Base-by-base conservation (phyloP, 2,113 vertebrate genomes). In the Psittacula cyanocephala region DNA sequence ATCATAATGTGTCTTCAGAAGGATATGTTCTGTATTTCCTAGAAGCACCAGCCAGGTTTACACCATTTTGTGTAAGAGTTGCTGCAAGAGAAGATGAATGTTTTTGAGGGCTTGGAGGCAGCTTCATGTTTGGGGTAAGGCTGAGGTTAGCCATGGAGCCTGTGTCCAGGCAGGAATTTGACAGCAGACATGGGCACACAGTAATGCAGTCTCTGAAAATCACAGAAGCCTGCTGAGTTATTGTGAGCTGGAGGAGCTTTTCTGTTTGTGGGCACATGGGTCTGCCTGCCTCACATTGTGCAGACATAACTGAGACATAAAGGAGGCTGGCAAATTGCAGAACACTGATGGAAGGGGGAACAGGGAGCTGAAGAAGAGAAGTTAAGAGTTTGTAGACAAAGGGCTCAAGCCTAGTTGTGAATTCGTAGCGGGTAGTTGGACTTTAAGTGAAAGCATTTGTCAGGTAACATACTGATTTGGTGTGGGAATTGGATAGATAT, bases 141-240 rank as follows among this genome's bases (percentile, higher is more conserved):
- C 69, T 94, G 92, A 81, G 69, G 69, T 93, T 94, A 83, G 69
- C 86, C 62, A 5, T 53, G 86, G 83, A 89, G 57, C 77, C 86
- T 59, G 83, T 71, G 74, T 94, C 92, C 88, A 93, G 85, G 91
- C 88, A 92, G 72, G 79, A 85, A 81, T 95, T 95, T 91, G 88
- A 94, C 92, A 92, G 88, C 80, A 93, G 95, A 86, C 95, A 76
- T 46, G 88, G 93, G 62, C 82, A 92, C 90, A 72, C 72, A 79
- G 83, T 71, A 92, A 64, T 47, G 57, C 81, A 93, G 91, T 47
- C 88, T 94, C 86, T 96, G 74, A 86, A 88, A 96, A 93, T 94
- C 5, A 8, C 59, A 79, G 95, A 44, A 82, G 81, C 95, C 92
- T 97, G 93, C 96, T 96, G 96, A 96, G 96, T 93, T 97, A 93